These are phyloP conservation scores for Dendrocincla fuliginosa DNA, from an alignment of 2,797 vertebrate species.

Conservation along the genomic window DNA sequence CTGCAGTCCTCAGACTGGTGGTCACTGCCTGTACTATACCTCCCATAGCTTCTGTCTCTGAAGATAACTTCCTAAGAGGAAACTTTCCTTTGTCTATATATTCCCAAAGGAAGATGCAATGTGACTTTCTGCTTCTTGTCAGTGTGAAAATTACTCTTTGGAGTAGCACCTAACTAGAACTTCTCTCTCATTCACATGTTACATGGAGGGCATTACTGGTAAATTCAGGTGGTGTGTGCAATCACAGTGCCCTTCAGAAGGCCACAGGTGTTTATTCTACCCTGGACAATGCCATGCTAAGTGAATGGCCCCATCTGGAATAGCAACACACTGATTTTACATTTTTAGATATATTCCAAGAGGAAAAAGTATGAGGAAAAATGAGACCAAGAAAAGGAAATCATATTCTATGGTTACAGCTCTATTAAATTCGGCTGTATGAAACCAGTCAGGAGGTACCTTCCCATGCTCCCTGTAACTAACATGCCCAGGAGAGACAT, in stretches of 20 bases:
- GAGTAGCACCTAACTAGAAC: not conserved
- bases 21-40: not conserved
- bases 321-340: not conserved
- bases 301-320: not conserved
- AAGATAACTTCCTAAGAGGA: not conserved
- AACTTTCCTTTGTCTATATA: not conserved
- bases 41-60: not conserved
- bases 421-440: not conserved
- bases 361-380: not conserved
- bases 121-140: not conserved
- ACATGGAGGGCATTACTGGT: not conserved
- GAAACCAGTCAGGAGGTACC: not conserved
- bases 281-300: not conserved
- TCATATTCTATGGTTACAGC: not conserved
- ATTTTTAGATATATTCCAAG: not conserved
- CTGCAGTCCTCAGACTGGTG: not conserved
- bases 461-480: not conserved
- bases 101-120: not conserved
- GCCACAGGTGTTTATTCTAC: not conserved
- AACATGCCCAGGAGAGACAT: not conserved
- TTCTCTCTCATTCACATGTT: not conserved
- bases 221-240: not conserved
- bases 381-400: slow-evolving; percentile 33
- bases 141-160: not conserved
- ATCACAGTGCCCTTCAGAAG: not conserved